Conservation (phyloP, 2,113 vertebrate species). For the Melospiza melodia region DNA sequence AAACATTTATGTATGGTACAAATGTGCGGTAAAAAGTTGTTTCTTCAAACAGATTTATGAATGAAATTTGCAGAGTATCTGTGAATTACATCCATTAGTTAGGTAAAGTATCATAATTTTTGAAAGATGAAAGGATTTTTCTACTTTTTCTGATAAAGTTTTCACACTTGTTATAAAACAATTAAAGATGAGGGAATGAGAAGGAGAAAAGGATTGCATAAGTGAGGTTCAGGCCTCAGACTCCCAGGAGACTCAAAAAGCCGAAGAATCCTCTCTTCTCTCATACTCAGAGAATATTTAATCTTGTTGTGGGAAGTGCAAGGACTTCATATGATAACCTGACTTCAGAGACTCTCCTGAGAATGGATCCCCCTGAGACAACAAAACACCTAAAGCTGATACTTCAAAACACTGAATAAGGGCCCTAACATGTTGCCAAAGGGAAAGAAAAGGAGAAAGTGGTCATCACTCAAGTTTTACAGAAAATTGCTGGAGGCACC, state of each 20-base stretch:
- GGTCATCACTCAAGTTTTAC: neutral
- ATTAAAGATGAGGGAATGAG: neutral
- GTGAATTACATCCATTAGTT: neutral
- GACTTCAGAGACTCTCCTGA: neutral
- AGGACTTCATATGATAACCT: neutral
- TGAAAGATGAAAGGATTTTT: neutral
- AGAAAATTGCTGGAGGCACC: neutral
- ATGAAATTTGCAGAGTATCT: neutral
- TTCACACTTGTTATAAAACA: neutral
- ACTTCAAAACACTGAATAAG: neutral
- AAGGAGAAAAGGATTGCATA: neutral
- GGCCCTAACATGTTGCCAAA: neutral
- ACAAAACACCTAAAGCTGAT: neutral
- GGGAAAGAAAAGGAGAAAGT: neutral
- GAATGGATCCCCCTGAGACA: neutral
- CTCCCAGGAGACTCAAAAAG: neutral
- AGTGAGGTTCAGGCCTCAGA: neutral
- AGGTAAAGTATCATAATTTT: neutral
- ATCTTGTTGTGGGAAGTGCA: neutral
- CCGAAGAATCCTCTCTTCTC: neutral
- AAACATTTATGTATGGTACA: neutral
- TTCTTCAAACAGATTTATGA: slow-evolving; percentile 42
- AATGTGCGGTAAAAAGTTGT: neutral
- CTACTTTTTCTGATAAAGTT: neutral
- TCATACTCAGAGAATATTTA: neutral